Base-by-base conservation (phyloP, 2,888 invertebrate genomes). In the Noctuana brunneofusca region DNA sequence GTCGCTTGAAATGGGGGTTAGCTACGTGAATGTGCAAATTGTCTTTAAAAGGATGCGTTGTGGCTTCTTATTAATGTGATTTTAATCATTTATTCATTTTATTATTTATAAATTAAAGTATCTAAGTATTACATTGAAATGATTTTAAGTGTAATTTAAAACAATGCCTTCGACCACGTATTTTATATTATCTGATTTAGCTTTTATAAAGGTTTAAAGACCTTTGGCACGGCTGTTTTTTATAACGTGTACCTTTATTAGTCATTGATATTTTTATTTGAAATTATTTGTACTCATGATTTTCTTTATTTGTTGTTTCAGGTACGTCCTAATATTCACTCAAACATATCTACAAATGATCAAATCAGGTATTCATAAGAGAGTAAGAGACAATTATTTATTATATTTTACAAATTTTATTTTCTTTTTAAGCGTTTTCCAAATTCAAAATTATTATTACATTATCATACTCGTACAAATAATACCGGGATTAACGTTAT, bases 241-340 rank as follows among this genome's bases (percentile, higher is more conserved):
- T 35, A 35, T 32, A 20, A 46, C n/a, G n/a, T 4, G 6, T 1
- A 14, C 9, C 1, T 16, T 35, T 35, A 12, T 6, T 35, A 6
- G n/a, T n/a, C n/a, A n/a, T n/a, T n/a, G n/a, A n/a, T n/a, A n/a
- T n/a, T n/a, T n/a, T n/a, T n/a, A 35, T 14, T 16, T 41, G 2
- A 5, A 16, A 8, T 41, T 41, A 6, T n/a, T n/a, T n/a, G n/a
- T n/a, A n/a, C 24, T 48, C 12, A 48, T 48, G 24, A 48, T n/a
- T 20, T 55, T 8, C 65, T 64, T 62, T 70, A 63, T 75, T 68
- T 77, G 71, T 80, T 83, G 71, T 80, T 83, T 16, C 83, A 83
- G 82, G 83, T 84, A 84, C 66, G 82, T 76, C 46, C 11, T 43
- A 65, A 65, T n/a, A n/a, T n/a, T n/a, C n/a, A n/a, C n/a, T n/a